These are phyloP conservation scores for Callyntrura sp. DNA, from an alignment of 2,888 invertebrate genomes.

Conservation along the genomic window DNA sequence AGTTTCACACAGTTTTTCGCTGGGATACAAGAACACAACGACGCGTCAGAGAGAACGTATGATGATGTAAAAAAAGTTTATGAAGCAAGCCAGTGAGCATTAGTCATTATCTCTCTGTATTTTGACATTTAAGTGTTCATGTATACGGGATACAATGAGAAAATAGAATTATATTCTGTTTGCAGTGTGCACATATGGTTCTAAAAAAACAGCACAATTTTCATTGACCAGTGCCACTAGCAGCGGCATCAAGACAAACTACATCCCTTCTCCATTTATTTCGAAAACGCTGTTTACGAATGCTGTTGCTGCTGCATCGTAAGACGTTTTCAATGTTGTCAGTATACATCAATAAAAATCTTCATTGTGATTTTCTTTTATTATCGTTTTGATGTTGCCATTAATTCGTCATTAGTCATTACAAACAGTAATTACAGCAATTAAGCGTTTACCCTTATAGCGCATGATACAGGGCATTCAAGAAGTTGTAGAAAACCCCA, in stretches of 20 bases:
- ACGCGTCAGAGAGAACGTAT: neutral
- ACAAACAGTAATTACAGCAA: too few species aligned
- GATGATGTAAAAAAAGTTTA: neutral
- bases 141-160: neutral
- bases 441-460: too few species aligned
- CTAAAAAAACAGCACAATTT: constrained; percentile 10
- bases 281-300: neutral
- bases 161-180: constrained; percentile 1
- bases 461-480: too few species aligned
- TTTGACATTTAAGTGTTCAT: constrained; percentile 18
- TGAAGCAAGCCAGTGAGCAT: constrained; percentile 18
- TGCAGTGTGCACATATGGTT: constrained; percentile 13
- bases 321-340: too few species aligned
- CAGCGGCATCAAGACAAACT: neutral
- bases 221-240: neutral
- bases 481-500: too few species aligned
- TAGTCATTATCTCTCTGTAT: constrained; percentile 2
- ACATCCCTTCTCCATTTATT: neutral
- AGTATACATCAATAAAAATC: too few species aligned
- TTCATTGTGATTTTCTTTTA: too few species aligned
- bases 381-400: too few species aligned
- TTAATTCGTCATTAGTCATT: too few species aligned
- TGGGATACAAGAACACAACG: neutral
- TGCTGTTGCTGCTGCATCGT: neutral
- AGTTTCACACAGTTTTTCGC: constrained; percentile 65